Percentiles rank a stretch among this genome's conserved stretches.
These are phyloP conservation scores for Perodicticus potto DNA, from an alignment of 2,797 vertebrate genomes.

Conservation along the genomic window DNA sequence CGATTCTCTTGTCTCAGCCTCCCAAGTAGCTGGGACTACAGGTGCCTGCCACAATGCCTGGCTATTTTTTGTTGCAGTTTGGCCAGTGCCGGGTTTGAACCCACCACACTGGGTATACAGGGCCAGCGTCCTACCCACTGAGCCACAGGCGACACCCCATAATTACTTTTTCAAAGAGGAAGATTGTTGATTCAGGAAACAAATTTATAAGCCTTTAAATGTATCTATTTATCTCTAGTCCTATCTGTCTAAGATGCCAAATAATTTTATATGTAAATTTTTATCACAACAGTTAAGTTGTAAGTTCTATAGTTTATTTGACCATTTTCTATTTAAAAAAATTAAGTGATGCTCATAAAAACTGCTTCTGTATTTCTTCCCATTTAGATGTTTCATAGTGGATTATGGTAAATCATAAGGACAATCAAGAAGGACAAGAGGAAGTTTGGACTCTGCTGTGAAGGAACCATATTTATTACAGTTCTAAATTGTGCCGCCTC, in stretches of 20 bases:
- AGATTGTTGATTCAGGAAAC: background rate
- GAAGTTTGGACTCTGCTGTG: conserved; percentile 13
- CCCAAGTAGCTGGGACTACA: too few relatives aligned
- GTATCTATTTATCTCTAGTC: background rate
- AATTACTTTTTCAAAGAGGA: conserved; percentile 5
- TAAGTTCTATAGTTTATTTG: background rate
- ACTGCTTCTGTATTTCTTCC: conserved; percentile 55
- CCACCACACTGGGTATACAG: too few relatives aligned
- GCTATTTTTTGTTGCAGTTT: too few relatives aligned
- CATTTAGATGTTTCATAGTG: conserved; percentile 84
- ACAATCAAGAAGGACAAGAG: background rate
- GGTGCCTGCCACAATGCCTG: too few relatives aligned
- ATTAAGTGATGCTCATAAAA: conserved; percentile 8
- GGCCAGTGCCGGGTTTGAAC: too few relatives aligned
- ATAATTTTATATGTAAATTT: background rate
- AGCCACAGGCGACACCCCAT: too few relatives aligned
- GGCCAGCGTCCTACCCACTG: too few relatives aligned
- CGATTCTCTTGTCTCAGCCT: too few relatives aligned
- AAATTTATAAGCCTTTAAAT: background rate
- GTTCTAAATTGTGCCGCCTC: background rate
- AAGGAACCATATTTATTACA: conserved; percentile 52
- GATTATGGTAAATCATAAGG: conserved; percentile 62
- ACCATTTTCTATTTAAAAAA: conserved; percentile 17
- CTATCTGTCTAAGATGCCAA: background rate
- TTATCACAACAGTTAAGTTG: background rate